Conservation (phyloP, 2,113 vertebrate genomes). For the Grammomys dolichurus region DNA sequence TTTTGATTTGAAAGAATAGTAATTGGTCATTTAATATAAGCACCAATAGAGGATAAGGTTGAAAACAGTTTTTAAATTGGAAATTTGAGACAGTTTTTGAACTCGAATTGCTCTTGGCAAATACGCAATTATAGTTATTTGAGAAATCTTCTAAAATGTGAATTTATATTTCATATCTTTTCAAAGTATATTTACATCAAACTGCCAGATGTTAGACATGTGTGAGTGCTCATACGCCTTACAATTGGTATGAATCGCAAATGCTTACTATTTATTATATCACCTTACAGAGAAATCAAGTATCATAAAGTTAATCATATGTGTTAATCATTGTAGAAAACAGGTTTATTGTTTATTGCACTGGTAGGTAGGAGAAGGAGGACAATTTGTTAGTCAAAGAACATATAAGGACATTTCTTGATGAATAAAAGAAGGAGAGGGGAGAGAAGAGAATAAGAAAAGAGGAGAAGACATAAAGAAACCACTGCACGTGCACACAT, state of each 20-base stretch:
- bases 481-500: neutral
- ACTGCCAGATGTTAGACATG: slow-evolving; percentile 46
- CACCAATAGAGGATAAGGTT: neutral
- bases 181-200: slow-evolving; percentile 47
- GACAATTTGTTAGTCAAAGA: neutral
- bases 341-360: slow-evolving; percentile 30
- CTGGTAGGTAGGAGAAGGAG: neutral
- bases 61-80: neutral
- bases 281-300: slow-evolving; percentile 34
- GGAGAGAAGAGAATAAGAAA: neutral
- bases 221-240: slow-evolving; percentile 4
- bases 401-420: neutral
- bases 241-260: slow-evolving; percentile 44
- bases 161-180: slow-evolving; percentile 64
- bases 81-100: slow-evolving; percentile 52
- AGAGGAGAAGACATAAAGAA: too few relatives aligned
- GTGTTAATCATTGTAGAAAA: slow-evolving; percentile 62
- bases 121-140: slow-evolving; percentile 57
- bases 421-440: neutral
- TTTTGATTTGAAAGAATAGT: slow-evolving; percentile 53
- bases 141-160: slow-evolving; percentile 41
- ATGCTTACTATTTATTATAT: slow-evolving; percentile 48
- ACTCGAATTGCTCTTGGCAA: slow-evolving; percentile 52
- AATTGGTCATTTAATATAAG: slow-evolving; percentile 46
- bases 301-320: slow-evolving; percentile 54